Evolutionary conservation across 2,113 vertebrate species (phyloP), one percentile per base, ranked within the genome.

Genomic region (Holacanthus passer): DNA sequence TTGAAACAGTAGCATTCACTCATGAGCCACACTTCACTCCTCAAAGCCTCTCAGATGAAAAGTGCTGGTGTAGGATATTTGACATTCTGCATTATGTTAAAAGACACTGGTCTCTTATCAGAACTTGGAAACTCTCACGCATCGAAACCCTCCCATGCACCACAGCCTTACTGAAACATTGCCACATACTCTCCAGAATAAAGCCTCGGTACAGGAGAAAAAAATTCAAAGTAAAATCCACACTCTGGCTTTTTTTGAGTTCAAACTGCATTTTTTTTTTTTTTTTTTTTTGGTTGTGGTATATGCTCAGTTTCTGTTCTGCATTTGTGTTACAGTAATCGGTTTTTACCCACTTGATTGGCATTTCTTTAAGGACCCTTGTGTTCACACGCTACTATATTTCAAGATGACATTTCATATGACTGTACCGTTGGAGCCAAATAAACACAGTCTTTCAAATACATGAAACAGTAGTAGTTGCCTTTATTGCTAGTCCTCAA

Each of bases 391-490:
- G 37, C 37, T 50, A 29, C 77, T 79, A 77, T 87, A 76, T 85
- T 91, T 93, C 71, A 90, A 88, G 77, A 72, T 77, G 81, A 86
- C 77, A 79, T 93, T 91, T 92, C 86, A 86, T 88, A 82, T 94
- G 91, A 92, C 87, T 93, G 88, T 94, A 88, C 89, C 89, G 86
- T 94, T 93, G 91, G 94, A 95, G 92, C 92, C 93, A 95, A 95
- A 96, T 95, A 95, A 95, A 96, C 72, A 45, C 83, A 92, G 83
- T 89, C 92, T 93, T 92, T 94, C 88, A 93, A 82, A 76, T 81
- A 76, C 72, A 80, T 68, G 16, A 50, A 65, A 69, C 4, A 3
- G 6, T 0, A 7, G 63, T 2, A n/a, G 6, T 45, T 39, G 29
- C 11, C n/a, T 83, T 77, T 69, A 29, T 58, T 83, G 64, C 16